Conservation (phyloP, 2,113 vertebrate species). For the Cheilinus undulatus region DNA sequence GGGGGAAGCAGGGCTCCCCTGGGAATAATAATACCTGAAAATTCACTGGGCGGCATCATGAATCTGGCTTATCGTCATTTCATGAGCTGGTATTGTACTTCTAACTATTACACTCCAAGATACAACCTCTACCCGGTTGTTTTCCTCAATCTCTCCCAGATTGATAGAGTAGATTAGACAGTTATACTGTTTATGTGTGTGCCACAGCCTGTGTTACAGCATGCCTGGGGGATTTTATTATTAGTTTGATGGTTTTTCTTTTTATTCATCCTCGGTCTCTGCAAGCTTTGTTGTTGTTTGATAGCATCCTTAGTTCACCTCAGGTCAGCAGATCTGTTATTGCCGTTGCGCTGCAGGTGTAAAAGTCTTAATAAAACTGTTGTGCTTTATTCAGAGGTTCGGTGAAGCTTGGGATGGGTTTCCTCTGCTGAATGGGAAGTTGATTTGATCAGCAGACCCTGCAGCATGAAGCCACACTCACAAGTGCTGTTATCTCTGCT, state of each 20-base stretch:
- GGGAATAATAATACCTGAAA: slow-evolving; percentile 65
- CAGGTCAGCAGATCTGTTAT: slow-evolving; percentile 60
- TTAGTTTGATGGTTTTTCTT: slow-evolving; percentile 57
- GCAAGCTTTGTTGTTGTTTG: slow-evolving; percentile 24
- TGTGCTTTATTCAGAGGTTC: slow-evolving; percentile 48
- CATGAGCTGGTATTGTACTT: slow-evolving; percentile 56
- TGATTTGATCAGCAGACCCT: slow-evolving; percentile 58
- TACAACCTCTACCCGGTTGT: slow-evolving; percentile 23
- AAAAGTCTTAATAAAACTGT: slow-evolving; percentile 58
- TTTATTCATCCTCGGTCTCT: slow-evolving; percentile 35
- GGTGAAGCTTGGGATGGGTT: slow-evolving; percentile 4
- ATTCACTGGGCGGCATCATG: slow-evolving; percentile 51
- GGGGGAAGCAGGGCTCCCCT: slow-evolving; percentile 33
- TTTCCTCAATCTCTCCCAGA: slow-evolving; percentile 25
- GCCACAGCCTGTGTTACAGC: slow-evolving; percentile 29
- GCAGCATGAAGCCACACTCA: slow-evolving; percentile 40
- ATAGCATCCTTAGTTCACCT: slow-evolving; percentile 57
- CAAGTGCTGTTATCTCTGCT: slow-evolving; percentile 44
- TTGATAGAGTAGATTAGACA: slow-evolving; percentile 55
- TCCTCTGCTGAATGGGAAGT: slow-evolving; percentile 45
- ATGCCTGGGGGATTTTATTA: slow-evolving; percentile 48
- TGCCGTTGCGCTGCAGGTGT: slow-evolving; percentile 56
- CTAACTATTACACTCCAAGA: slow-evolving; percentile 17
- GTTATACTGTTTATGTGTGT: slow-evolving; percentile 45
- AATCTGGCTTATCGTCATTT: slow-evolving; percentile 66